Evolutionary conservation across 2,113 vertebrate species (phyloP), one percentile per base, ranked within the genome.

Genomic region (Ranitomeya imitator): DNA sequence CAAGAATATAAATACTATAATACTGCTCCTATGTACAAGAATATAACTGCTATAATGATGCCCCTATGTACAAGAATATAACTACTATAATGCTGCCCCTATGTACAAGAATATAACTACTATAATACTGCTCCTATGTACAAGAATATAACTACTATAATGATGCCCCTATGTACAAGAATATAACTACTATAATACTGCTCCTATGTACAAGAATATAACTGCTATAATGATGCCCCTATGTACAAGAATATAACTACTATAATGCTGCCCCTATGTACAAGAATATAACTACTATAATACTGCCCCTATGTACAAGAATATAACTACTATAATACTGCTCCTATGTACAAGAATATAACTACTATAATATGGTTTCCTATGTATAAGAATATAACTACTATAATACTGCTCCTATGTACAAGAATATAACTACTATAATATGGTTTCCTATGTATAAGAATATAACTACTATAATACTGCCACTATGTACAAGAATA

Each of bases 271-370:
- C 26, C 26, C 26, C 26, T 31, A 31, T 31, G 26, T 31, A 31
- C 26, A 31, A 31, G 26, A 31, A 31, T 31, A 31, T 31, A 31
- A 31, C 26, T 31, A 31, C 26, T 31, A 31, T 31, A 31, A 31
- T 31, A 31, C n/a, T 69, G n/a, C 65, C 8, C 65, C 65, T 69
- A 69, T 69, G 10, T 69, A 69, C 65, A 69, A 26, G 69, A 31
- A 71, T 31, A 71, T 71, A 67, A 71, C 69, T 71, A 71, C 69
- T 71, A 71, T 71, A 71, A 71, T 71, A 71, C 69, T 71, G 69
- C 69, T 4, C 19, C 19, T 69, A 69, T 69, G 10, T 69, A 23
- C 65, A 26, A 26, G 65, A 26, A 69, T 69, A 23, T 69, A 69
- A 69, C 65, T n/a, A n/a, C n/a, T 69, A 73, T 73, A 73, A 73